Evolutionary conservation across 2,797 vertebrate genomes (phyloP).

Genomic region (Lemur catta): DNA sequence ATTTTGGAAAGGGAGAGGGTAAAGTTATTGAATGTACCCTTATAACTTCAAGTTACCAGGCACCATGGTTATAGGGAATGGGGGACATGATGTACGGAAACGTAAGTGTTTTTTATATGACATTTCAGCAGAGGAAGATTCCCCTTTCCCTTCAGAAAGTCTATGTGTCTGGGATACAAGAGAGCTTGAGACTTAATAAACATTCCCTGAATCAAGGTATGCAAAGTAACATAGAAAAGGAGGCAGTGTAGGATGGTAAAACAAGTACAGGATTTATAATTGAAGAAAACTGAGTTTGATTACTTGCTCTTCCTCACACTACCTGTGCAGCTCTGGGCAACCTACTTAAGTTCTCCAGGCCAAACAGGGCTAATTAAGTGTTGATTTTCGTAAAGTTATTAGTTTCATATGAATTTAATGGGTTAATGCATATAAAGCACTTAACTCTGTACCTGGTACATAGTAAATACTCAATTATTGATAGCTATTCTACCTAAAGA

Average conservation of each 20-base stretch:
- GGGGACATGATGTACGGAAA: slow-evolving; percentile 1
- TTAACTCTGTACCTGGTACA: neutral
- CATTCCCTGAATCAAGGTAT: slow-evolving; percentile 11
- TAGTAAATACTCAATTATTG: neutral
- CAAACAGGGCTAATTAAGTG: neutral
- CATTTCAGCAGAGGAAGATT: slow-evolving; percentile 16
- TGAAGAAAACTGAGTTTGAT: neutral
- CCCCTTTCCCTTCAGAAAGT: neutral
- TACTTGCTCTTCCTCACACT: neutral
- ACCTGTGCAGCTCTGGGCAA: neutral
- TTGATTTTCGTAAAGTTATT: slow-evolving; percentile 35
- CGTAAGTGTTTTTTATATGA: neutral
- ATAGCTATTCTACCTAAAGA: neutral
- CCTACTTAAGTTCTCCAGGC: neutral
- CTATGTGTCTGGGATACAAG: neutral
- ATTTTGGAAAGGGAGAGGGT: neutral
- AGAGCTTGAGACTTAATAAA: slow-evolving; percentile 19
- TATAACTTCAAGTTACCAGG: slow-evolving; percentile 25
- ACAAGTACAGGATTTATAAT: neutral
- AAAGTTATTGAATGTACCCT: neutral
- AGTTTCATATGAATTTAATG: neutral
- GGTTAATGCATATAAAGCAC: neutral
- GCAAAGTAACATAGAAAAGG: neutral
- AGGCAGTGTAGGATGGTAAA: neutral
- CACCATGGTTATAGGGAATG: neutral